Conservation (phyloP, 2,797 vertebrate genomes). For the Rhynchotus rufescens region DNA sequence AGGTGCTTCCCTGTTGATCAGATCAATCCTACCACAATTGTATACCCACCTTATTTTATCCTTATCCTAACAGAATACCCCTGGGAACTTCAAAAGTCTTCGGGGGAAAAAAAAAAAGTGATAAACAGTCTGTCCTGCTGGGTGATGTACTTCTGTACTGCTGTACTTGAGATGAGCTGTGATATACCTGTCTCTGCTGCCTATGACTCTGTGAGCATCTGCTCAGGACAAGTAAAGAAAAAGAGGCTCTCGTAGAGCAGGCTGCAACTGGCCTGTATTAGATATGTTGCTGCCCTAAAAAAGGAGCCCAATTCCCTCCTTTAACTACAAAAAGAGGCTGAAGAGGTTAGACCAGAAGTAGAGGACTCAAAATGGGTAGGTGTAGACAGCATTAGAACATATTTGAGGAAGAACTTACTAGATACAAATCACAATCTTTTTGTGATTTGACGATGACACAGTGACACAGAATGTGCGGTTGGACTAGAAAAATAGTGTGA, state of each 20-base stretch:
- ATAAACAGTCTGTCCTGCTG: not conserved
- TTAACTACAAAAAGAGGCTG: not conserved
- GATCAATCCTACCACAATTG: not conserved
- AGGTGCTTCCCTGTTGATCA: not conserved
- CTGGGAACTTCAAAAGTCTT: not conserved
- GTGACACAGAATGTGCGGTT: not conserved
- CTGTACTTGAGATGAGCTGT: not conserved
- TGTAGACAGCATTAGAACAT: not conserved
- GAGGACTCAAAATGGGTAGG: not conserved
- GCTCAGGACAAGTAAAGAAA: not conserved
- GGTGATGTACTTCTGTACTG: too few species aligned
- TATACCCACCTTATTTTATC: not conserved
- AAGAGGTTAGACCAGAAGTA: not conserved
- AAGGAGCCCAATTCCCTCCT: not conserved
- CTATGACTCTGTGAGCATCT: not conserved
- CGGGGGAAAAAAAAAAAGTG: not conserved
- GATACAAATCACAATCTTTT: not conserved
- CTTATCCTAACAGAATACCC: not conserved
- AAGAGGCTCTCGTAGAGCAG: not conserved
- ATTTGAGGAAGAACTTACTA: not conserved
- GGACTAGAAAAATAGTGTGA: not conserved
- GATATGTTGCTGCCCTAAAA: not conserved
- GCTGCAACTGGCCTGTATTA: not conserved
- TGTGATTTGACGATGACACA: not conserved
- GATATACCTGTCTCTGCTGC: not conserved